Evolutionary conservation across 92 coral and sea anemone genomes (phyloP).

Genomic region (Epizoanthus rinbou): DNA sequence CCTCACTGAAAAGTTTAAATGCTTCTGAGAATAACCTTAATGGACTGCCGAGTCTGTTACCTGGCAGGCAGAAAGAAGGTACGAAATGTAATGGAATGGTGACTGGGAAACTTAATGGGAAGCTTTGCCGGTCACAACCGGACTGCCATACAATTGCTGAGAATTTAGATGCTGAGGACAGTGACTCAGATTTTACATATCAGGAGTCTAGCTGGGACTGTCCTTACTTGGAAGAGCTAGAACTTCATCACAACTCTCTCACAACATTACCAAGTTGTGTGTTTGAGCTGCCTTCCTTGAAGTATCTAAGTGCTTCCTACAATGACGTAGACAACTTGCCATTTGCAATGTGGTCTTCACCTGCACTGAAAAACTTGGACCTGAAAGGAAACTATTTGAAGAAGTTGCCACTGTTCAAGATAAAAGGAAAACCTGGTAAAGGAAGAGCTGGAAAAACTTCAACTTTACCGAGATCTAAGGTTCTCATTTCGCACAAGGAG

Average conservation of each 20-base stretch:
- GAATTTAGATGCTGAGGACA: conserved; percentile 65
- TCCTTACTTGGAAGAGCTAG: conserved; percentile 94
- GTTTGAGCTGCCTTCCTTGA: conserved; percentile 83
- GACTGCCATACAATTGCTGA: conserved; percentile 66
- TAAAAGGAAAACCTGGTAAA: conserved; percentile 37
- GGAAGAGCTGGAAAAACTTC: conserved; percentile 53
- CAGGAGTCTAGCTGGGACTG: conserved; percentile 91
- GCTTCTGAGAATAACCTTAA: conserved; percentile 75
- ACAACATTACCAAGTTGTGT: conserved; percentile 83
- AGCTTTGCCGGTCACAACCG: conserved; percentile 56
- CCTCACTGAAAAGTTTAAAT: conserved; percentile 73
- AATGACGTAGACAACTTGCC: conserved; percentile 89
- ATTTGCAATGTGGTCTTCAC: conserved; percentile 97
- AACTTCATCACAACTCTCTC: conserved; percentile 83
- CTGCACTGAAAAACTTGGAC: conserved; percentile 77
- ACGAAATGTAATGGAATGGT: conserved; percentile 35
- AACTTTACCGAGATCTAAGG: conserved; percentile 69
- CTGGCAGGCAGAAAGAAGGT: conserved; percentile 55
- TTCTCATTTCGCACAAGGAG: conserved; percentile 48
- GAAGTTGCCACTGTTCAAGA: conserved; percentile 71
- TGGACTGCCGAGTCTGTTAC: conserved; percentile 69
- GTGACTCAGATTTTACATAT: conserved; percentile 64
- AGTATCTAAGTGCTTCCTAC: conserved; percentile 69
- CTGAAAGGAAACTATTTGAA: conserved; percentile 85
- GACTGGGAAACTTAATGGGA: conserved; percentile 44